Conservation (phyloP, 2,113 vertebrate species). For the pig (Sus scrofa) region DNA sequence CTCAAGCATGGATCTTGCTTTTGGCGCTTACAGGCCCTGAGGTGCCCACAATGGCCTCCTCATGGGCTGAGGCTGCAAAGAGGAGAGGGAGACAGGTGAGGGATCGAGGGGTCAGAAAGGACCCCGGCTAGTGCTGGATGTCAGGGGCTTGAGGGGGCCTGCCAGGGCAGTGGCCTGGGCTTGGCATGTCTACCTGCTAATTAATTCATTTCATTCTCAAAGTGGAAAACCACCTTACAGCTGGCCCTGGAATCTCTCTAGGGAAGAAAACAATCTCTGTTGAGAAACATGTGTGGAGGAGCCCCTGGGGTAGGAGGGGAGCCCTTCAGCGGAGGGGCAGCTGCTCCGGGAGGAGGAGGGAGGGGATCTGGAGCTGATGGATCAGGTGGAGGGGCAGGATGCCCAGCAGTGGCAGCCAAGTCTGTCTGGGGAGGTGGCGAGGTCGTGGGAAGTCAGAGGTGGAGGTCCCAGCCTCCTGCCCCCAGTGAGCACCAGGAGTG, state of each 20-base stretch:
- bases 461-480: no score
- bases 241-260: background rate
- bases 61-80: accelerated
- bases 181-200: no score
- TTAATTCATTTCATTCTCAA: background rate
- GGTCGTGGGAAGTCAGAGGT: background rate
- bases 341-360: background rate
- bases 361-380: background rate
- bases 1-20: background rate
- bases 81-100: background rate
- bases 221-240: background rate
- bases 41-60: accelerated
- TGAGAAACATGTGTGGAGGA: background rate
- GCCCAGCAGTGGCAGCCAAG: accelerated
- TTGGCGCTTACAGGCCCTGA: accelerated
- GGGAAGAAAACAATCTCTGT: background rate
- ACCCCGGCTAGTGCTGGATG: background rate
- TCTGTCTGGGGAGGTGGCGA: background rate
- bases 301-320: background rate
- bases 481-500: accelerated
- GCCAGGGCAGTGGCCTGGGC: background rate
- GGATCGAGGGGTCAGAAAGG: background rate
- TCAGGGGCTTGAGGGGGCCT: no score
- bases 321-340: no score
- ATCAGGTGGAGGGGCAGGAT: background rate